phyloP scores from a whole-genome alignment of 1,140 invertebrate species.

The Eumeta japonica region DNA sequence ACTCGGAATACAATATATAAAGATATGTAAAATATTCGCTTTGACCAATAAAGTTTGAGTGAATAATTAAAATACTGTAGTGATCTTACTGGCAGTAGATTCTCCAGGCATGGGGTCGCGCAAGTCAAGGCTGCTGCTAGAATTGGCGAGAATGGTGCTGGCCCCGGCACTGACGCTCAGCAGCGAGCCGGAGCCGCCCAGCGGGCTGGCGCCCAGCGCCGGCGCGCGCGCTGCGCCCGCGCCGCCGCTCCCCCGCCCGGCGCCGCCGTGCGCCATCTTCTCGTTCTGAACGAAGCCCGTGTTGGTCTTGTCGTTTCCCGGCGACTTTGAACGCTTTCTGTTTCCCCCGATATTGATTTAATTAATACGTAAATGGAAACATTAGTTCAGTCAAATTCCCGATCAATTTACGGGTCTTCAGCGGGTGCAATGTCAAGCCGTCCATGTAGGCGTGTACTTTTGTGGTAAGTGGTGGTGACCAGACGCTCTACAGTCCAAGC shows the following conservation, averaged over 20 bases:
- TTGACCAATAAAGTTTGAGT: background rate
- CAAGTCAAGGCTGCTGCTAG: slow-evolving; percentile 43
- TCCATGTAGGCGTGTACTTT: too few species aligned
- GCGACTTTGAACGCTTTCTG: background rate
- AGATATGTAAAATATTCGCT: background rate
- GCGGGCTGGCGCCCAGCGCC: slow-evolving; percentile 3
- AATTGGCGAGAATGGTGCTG: slow-evolving; percentile 52
- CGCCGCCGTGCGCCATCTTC: slow-evolving; percentile 20
- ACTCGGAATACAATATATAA: background rate
- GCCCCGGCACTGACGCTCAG: slow-evolving; percentile 56
- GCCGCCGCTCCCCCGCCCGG: too few species aligned
- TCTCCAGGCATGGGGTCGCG: slow-evolving; percentile 6
- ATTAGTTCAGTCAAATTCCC: too few species aligned
- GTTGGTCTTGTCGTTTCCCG: slow-evolving; percentile 16
- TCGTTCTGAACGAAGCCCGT: slow-evolving; percentile 36
- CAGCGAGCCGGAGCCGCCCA: slow-evolving; percentile 32
- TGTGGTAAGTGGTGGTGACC: too few species aligned
- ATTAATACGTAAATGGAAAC: too few species aligned
- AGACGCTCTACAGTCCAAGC: too few species aligned
- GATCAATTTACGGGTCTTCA: too few species aligned
- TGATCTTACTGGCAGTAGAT: background rate
- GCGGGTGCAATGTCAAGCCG: too few species aligned
- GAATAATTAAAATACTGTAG: background rate
- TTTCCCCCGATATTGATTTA: slow-evolving; percentile 5
- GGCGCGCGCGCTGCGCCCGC: background rate